Evolutionary conservation across 2,888 invertebrate genomes (phyloP).

Genomic region (Drosophila conformis): DNA sequence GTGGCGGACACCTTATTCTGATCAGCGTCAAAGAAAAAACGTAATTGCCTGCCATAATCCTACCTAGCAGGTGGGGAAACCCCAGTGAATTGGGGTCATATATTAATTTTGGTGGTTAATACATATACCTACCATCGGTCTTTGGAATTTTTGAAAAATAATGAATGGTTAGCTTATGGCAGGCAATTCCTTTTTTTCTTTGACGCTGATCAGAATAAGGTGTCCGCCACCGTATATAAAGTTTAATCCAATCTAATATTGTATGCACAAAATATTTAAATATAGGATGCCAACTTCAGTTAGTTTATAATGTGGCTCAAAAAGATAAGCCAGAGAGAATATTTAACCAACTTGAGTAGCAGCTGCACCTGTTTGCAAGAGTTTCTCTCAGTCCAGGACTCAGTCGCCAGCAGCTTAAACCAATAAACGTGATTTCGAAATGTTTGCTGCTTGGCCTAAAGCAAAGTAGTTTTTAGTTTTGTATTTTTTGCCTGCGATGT

Average conservation of each 20-base stretch:
- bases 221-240: no score
- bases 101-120: no score
- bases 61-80: no score
- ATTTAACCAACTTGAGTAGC: conserved; percentile 18
- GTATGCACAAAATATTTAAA: neutral
- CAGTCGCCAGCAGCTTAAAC: conserved; percentile 48
- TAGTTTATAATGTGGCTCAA: neutral
- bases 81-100: no score
- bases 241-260: neutral
- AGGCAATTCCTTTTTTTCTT: no score
- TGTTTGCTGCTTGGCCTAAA: conserved; percentile 26
- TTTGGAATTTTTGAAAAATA: no score
- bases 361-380: conserved; percentile 46
- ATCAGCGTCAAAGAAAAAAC: no score
- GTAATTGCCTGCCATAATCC: no score
- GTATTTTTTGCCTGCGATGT: conserved; percentile 43
- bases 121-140: no score
- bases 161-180: no score
- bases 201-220: no score
- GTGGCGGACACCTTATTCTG: no score
- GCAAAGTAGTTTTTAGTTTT: conserved; percentile 41
- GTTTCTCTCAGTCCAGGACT: neutral
- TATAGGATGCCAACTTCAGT: neutral
- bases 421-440: conserved; percentile 60
- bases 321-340: conserved; percentile 9